A percentile compares a stretch with the other conserved stretches of the same genome.
phyloP scores from a whole-genome alignment of 2,797 vertebrate genomes.

The Etheostoma perlongum region DNA sequence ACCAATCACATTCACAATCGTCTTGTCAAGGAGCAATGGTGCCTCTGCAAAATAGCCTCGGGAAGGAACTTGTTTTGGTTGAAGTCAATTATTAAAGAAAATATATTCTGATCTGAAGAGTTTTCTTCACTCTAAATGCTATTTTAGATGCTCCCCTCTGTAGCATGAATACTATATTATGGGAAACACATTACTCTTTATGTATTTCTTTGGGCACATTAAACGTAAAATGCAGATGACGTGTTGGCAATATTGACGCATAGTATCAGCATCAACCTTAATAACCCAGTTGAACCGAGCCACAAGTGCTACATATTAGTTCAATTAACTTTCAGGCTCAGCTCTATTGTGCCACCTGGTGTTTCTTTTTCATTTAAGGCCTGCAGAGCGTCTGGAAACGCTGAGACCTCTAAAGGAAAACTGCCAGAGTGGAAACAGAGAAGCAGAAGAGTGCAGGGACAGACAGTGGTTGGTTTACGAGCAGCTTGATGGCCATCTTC shows the following conservation, averaged over 20 bases:
- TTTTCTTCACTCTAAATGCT: background rate
- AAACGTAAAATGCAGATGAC: constrained; percentile 7
- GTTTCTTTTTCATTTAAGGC: constrained; percentile 40
- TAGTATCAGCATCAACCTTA: background rate
- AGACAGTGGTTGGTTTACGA: constrained; percentile 16
- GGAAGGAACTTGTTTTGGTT: too few relatives aligned
- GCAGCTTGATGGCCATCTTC: constrained; percentile 36
- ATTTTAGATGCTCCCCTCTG: background rate
- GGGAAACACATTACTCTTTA: background rate
- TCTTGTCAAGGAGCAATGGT: too few relatives aligned
- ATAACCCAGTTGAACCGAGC: background rate
- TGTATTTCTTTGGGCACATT: background rate
- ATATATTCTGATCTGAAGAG: background rate
- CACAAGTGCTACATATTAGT: constrained; percentile 3
- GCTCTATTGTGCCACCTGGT: constrained; percentile 74
- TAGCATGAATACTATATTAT: background rate
- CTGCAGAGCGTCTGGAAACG: constrained; percentile 4
- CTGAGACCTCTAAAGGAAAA: constrained; percentile 7
- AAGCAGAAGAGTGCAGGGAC: constrained; percentile 15
- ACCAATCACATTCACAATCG: too few relatives aligned
- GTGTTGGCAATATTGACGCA: background rate
- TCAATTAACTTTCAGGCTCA: constrained; percentile 40
- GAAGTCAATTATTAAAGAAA: background rate
- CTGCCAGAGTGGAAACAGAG: constrained; percentile 13
- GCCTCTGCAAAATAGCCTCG: too few relatives aligned